Evolutionary conservation across 2,113 vertebrate species (phyloP).

Genomic region (Gulo gulo): DNA sequence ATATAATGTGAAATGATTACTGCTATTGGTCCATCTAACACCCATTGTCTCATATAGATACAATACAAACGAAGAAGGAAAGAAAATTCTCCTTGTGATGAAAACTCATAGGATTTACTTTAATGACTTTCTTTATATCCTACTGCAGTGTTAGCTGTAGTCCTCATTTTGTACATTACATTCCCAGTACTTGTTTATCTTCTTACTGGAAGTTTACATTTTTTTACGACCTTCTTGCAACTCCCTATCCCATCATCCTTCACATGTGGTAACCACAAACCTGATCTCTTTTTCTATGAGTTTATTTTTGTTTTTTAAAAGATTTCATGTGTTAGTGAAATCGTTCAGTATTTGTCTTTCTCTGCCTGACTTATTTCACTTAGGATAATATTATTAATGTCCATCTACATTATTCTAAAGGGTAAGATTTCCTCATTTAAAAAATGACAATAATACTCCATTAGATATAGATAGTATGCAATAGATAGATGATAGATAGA

Average conservation of each 20-base stretch:
- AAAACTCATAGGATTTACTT: not conserved
- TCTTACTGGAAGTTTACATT: not conserved
- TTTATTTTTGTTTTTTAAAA: not conserved
- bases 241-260: not conserved
- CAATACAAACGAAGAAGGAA: not conserved
- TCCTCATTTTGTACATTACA: not conserved
- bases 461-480: not conserved
- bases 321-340: not conserved
- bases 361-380: not conserved
- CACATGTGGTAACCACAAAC: not conserved
- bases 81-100: not conserved
- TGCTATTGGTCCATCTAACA: not conserved
- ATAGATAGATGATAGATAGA: not conserved
- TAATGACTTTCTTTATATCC: not conserved
- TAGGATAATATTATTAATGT: not conserved
- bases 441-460: not conserved
- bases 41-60: not conserved
- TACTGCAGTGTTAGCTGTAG: not conserved
- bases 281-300: not conserved
- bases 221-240: not conserved
- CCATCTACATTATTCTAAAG: not conserved
- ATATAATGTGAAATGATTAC: not conserved
- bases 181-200: not conserved
- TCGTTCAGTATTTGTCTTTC: not conserved
- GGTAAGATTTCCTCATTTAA: not conserved